Evolutionary conservation across 2,113 vertebrate species (phyloP).

Genomic region (Sisor rabdophorus): DNA sequence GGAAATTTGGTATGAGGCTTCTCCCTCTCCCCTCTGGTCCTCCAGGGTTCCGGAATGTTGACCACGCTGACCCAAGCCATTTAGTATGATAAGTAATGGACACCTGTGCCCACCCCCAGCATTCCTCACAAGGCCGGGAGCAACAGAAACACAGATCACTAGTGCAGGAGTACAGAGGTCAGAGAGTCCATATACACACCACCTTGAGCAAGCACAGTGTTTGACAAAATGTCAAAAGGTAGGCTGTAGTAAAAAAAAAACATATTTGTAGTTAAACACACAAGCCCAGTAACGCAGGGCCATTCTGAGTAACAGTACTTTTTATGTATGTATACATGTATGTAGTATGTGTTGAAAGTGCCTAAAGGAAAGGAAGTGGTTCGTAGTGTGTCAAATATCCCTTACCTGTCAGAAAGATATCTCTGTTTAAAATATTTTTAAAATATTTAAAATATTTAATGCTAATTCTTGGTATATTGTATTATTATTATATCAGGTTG

Average conservation of each 20-base stretch:
- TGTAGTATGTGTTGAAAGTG: neutral
- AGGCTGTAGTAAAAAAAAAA: neutral
- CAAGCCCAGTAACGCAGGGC: neutral
- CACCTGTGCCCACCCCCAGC: conserved; percentile 46
- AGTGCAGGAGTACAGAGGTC: conserved; percentile 25
- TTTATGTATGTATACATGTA: neutral
- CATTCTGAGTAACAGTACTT: neutral
- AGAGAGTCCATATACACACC: conserved; percentile 1
- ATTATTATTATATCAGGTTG: no score
- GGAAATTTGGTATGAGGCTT: conserved; percentile 24
- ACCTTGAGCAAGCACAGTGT: neutral
- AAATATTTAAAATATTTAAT: no score
- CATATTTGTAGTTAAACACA: neutral
- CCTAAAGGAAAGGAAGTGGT: neutral
- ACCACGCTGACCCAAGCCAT: conserved; percentile 47
- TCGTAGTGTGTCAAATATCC: conserved; percentile 41
- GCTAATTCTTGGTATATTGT: no score
- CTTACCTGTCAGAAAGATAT: conserved; percentile 37
- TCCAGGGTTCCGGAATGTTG: conserved; percentile 51
- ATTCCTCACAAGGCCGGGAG: conserved; percentile 33
- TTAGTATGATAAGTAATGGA: conserved; percentile 49
- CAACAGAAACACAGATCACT: conserved; percentile 28
- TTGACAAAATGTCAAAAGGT: neutral
- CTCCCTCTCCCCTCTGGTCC: conserved; percentile 26
- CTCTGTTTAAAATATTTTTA: no score